A percentile compares a stretch with the other conserved stretches of the same genome.
These are phyloP conservation scores for Exaiptasia diaphana DNA, from an alignment of 64 coral and sea anemone genomes.

Conservation along the genomic window DNA sequence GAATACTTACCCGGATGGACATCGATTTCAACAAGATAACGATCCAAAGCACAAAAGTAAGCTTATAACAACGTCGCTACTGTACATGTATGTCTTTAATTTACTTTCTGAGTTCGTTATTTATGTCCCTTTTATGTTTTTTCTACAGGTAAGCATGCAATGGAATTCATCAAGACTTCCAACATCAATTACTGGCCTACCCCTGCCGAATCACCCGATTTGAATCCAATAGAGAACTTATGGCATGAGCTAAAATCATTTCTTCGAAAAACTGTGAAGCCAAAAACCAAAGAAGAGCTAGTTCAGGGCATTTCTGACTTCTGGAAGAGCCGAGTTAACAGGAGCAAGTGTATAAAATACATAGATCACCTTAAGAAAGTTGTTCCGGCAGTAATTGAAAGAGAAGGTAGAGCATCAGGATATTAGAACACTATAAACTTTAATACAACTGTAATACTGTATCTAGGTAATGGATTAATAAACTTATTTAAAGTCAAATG, in stretches of 20 bases:
- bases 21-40: constrained; percentile 33
- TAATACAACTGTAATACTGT: no score
- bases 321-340: not conserved
- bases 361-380: constrained; percentile 16
- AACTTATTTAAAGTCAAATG: no score
- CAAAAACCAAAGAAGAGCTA: constrained; percentile 6
- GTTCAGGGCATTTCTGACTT: constrained; percentile 14
- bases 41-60: constrained; percentile 15
- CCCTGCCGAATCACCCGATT: not conserved
- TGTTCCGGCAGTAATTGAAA: constrained; percentile 5
- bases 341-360: not conserved
- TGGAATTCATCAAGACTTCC: not conserved
- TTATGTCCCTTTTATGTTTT: no score
- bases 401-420: not conserved
- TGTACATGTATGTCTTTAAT: no score
- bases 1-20: not conserved
- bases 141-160: not conserved
- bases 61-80: not conserved
- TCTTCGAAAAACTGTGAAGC: constrained; percentile 14
- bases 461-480: no score
- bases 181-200: constrained; percentile 24
- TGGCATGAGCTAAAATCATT: constrained; percentile 18
- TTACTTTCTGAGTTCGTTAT: no score
- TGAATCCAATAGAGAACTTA: constrained; percentile 27
- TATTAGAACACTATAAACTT: no score